These are phyloP conservation scores for Neodon shergylaensis DNA, from an alignment of 2,113 vertebrate species.

Conservation along the genomic window DNA sequence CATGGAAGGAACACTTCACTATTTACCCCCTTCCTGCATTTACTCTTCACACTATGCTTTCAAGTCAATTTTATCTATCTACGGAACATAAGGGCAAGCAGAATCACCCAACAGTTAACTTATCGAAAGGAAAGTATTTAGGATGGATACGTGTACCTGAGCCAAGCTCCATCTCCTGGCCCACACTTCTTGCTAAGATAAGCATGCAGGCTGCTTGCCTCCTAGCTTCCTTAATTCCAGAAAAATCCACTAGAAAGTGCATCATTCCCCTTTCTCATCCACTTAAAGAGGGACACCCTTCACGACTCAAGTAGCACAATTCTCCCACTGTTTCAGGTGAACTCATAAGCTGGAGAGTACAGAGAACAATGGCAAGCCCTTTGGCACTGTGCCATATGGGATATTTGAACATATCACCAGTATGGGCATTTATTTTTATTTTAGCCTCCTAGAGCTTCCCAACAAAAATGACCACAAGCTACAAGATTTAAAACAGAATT, in stretches of 20 bases:
- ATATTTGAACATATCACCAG: not conserved
- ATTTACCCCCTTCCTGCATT: not conserved
- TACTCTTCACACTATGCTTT: not conserved
- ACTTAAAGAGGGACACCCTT: not conserved
- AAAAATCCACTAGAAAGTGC: not conserved
- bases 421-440: not conserved
- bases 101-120: not conserved
- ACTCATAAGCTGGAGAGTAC: not conserved
- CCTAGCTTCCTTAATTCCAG: not conserved
- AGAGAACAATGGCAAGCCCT: not conserved
- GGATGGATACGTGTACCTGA: not conserved
- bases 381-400: not conserved
- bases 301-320: not conserved
- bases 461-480: not conserved
- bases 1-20: not conserved
- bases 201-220: not conserved
- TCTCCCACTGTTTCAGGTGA: not conserved
- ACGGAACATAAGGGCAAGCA: not conserved
- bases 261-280: not conserved
- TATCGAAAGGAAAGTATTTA: not conserved
- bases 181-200: too few relatives aligned
- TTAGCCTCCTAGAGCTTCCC: not conserved
- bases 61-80: not conserved
- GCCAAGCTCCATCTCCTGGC: not conserved
- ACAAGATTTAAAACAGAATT: not conserved